Percentiles rank a stretch among this genome's conserved stretches.
Conservation (phyloP, 2,113 vertebrate genomes). For the Fulmarus glacialis region DNA sequence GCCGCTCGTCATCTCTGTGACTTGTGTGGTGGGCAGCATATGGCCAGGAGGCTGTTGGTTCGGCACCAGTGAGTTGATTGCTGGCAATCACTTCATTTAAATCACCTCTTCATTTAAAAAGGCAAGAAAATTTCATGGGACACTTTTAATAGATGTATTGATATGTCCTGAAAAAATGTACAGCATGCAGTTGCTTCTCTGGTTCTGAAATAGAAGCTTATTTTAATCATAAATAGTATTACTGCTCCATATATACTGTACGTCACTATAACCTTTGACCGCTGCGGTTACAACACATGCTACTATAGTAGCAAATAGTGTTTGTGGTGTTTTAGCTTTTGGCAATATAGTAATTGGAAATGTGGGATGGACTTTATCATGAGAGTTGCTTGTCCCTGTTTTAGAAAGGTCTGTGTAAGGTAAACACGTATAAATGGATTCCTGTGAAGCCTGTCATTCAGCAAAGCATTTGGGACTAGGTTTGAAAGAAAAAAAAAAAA, state of each 20-base stretch:
- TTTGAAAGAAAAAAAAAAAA: neutral
- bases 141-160: neutral
- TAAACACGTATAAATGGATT: neutral
- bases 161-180: neutral
- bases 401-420: neutral
- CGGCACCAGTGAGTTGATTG: neutral
- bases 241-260: neutral
- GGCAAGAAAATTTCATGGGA: neutral
- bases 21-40: neutral
- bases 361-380: neutral
- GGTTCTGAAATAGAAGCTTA: neutral
- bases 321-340: neutral
- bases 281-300: fast-evolving
- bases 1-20: neutral
- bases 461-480: neutral
- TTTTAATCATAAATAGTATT: neutral
- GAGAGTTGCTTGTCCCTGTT: neutral
- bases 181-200: neutral
- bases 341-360: neutral
- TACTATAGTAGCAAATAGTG: neutral
- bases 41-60: neutral
- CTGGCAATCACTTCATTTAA: neutral
- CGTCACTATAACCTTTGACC: neutral
- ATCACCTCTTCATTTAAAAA: neutral
- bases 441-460: neutral